Evolutionary conservation across 1,140 invertebrate genomes (phyloP).

Genomic region (Paralvinella palmiformis): DNA sequence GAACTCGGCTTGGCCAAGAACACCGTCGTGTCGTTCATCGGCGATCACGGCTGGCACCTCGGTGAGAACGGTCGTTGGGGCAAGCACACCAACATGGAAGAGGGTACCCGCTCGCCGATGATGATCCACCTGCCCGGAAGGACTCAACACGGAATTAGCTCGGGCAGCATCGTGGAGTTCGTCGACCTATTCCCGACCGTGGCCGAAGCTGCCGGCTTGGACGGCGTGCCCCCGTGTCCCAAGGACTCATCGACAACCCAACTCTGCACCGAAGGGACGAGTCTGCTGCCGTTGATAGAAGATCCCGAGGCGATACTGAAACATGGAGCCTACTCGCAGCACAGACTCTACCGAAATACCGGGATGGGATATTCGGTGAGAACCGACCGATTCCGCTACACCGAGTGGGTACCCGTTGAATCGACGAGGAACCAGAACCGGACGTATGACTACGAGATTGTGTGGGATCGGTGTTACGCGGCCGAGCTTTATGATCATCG

Average conservation of each 20-base stretch:
- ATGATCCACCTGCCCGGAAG: conserved; percentile 23
- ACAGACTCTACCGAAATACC: conserved; percentile 66
- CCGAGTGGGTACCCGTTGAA: conserved; percentile 62
- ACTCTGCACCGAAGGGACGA: conserved; percentile 66
- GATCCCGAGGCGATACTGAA: conserved; percentile 19
- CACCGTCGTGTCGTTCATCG: neutral
- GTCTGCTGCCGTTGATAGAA: conserved; percentile 49
- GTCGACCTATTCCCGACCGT: conserved; percentile 80
- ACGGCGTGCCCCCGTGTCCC: conserved; percentile 55
- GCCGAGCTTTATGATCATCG: conserved; percentile 56
- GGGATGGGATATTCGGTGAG: conserved; percentile 72
- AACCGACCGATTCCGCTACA: conserved; percentile 65
- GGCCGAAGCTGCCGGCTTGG: conserved; percentile 62
- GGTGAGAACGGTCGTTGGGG: conserved; percentile 20
- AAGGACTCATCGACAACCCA: conserved; percentile 37
- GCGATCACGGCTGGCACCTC: neutral
- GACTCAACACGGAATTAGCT: neutral
- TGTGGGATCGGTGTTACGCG: conserved; percentile 53
- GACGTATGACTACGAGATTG: conserved; percentile 52
- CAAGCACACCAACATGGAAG: conserved; percentile 25
- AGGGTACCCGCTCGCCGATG: conserved; percentile 24
- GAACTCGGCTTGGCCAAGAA: neutral
- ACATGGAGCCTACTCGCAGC: conserved; percentile 65
- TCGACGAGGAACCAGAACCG: conserved; percentile 40
- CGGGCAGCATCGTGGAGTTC: conserved; percentile 60